phyloP scores from a whole-genome alignment of 2,888 invertebrate genomes.

The Calliscelio sp. region DNA sequence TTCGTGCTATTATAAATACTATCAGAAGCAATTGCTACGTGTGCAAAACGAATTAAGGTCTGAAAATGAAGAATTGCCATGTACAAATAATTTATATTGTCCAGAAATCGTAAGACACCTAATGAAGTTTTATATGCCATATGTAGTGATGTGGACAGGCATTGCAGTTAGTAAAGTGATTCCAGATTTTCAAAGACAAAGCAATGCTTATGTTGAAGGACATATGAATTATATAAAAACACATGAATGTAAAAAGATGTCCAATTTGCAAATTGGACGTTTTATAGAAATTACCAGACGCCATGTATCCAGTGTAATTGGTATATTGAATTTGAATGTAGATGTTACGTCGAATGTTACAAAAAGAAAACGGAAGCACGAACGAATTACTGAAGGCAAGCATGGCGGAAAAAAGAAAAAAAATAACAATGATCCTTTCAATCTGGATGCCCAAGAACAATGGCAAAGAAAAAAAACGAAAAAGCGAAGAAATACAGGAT shows the following conservation, averaged over 20 bases:
- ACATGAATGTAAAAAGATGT: background rate
- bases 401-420: background rate
- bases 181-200: conserved; percentile 10
- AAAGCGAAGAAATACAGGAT: background rate
- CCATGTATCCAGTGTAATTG: background rate
- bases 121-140: conserved; percentile 31
- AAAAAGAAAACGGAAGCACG: background rate
- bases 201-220: conserved; percentile 37
- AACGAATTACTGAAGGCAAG: background rate
- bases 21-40: background rate
- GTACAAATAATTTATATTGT: conserved; percentile 1
- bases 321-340: background rate
- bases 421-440: conserved; percentile 1
- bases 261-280: background rate
- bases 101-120: conserved; percentile 20
- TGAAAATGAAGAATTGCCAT: background rate
- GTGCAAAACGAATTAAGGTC: background rate
- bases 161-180: background rate
- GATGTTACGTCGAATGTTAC: conserved; percentile 13
- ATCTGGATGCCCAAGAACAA: background rate
- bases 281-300: background rate
- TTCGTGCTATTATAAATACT: conserved; percentile 8
- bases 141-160: conserved; percentile 32
- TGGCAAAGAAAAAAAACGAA: background rate
- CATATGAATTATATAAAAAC: conserved; percentile 25